Conservation (phyloP, 2,113 vertebrate species). For the Psittacula cyanocephala region DNA sequence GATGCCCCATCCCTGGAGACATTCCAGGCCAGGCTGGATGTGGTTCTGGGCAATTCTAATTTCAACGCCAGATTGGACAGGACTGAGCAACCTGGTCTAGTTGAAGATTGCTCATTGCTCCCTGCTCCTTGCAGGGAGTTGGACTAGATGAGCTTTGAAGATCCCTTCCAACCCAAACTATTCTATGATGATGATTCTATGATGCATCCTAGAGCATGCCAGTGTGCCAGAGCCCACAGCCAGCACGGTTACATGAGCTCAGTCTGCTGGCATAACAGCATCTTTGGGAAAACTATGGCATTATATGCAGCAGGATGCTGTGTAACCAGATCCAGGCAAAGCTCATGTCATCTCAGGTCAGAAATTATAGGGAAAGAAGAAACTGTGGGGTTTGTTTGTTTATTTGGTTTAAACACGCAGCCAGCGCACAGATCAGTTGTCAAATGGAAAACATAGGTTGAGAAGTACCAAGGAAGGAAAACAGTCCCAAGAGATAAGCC, state of each 20-base stretch:
- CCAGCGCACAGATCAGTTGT: not conserved
- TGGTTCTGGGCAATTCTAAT: not conserved
- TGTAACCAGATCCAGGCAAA: not conserved
- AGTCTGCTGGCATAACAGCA: not conserved
- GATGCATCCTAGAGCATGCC: not conserved
- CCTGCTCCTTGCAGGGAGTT: not conserved
- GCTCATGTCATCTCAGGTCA: constrained; percentile 54
- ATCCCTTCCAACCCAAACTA: not conserved
- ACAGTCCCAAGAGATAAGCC: not conserved
- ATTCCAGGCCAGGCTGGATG: not conserved
- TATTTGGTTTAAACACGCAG: not conserved
- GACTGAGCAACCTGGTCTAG: not conserved
- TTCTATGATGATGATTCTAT: not conserved
- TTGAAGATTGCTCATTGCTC: not conserved
- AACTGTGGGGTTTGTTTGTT: constrained; percentile 41
- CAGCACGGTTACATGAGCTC: not conserved
- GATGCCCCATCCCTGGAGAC: not conserved
- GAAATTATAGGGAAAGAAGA: constrained; percentile 53
- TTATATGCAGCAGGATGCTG: not conserved
- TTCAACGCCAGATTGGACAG: not conserved
- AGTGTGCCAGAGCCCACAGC: not conserved
- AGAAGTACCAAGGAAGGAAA: not conserved
- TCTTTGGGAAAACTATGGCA: not conserved
- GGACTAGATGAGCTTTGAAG: not conserved
- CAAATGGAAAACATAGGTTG: constrained; percentile 21